These are phyloP conservation scores for Lasioglossum morio DNA, from an alignment of 2,888 invertebrate species.

Conservation along the genomic window DNA sequence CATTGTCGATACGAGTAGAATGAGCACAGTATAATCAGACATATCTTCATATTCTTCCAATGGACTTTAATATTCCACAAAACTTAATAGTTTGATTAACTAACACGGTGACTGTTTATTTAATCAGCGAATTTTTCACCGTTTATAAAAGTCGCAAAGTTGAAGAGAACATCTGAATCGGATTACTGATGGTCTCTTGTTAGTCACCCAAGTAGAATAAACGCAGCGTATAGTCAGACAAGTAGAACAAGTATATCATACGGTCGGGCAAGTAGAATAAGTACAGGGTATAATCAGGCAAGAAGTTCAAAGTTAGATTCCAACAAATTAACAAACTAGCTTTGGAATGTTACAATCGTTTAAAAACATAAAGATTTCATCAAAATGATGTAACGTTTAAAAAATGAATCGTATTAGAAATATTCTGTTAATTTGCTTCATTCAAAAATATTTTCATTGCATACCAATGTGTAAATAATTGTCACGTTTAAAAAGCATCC, in stretches of 20 bases:
- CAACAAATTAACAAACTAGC: neutral
- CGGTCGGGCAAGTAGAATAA: constrained; percentile 8
- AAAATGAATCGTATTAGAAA: too few species aligned
- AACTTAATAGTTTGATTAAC: neutral
- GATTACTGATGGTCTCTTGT: neutral
- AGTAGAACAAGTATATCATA: neutral
- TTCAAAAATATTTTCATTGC: too few species aligned
- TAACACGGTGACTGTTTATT: neutral
- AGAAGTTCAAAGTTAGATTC: neutral
- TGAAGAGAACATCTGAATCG: neutral
- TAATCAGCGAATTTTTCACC: neutral
- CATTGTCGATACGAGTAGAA: neutral
- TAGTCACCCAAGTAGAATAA: constrained; percentile 1
- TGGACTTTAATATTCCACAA: neutral
- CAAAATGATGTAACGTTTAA: neutral
- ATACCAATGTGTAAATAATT: too few species aligned
- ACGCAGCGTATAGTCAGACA: neutral
- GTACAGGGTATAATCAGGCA: neutral
- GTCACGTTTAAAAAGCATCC: neutral
- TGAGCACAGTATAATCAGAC: neutral
- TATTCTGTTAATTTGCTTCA: too few species aligned
- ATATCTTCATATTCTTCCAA: neutral
- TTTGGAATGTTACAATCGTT: neutral
- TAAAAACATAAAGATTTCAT: neutral
- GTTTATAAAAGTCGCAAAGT: neutral